Percentiles rank a stretch among this genome's conserved stretches.
phyloP scores from a whole-genome alignment of 1,140 invertebrate genomes.

The Drosophila melanogaster region Release_6_plus_ISO1_MT NT_033779.5:3994001-3994500 shows the following conservation, averaged over 20 bases:
- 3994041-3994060: constrained; percentile 6
- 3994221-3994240: too few relatives aligned
- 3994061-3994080: background rate
- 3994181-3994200: too few relatives aligned
- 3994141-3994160: too few relatives aligned
- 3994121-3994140: too few relatives aligned
- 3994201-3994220: too few relatives aligned
- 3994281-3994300: constrained; percentile 15
- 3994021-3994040: background rate
- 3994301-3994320: constrained; percentile 48
- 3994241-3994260: too few relatives aligned
- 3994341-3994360: constrained; percentile 75
- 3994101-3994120: too few relatives aligned
- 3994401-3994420: background rate
- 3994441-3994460: constrained; percentile 32
- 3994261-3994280: constrained; percentile 1
- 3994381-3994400: constrained; percentile 49
- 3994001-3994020: constrained; percentile 34
- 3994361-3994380: constrained; percentile 69
- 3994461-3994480: constrained; percentile 8
- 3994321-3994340: constrained; percentile 72
- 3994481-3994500: constrained; percentile 73
- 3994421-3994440: background rate
- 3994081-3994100: background rate
- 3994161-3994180: too few relatives aligned